These are phyloP conservation scores for Lepidocyrtinus sp. DNA, from an alignment of 2,888 invertebrate genomes.

Conservation along the genomic window DNA sequence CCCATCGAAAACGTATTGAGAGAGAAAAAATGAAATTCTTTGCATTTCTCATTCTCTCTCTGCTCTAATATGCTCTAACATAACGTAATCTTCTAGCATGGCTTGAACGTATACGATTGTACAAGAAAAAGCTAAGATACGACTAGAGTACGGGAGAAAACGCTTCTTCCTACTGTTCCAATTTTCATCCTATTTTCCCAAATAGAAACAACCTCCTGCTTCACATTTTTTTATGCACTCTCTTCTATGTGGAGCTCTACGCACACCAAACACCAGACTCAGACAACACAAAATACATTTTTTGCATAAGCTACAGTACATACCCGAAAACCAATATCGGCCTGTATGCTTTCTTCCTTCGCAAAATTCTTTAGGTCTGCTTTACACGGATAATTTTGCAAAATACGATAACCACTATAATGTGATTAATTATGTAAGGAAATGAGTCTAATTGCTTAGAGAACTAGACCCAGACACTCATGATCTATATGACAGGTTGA, in stretches of 20 bases:
- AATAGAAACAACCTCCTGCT: slow-evolving; percentile 18
- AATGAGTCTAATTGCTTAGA: too few relatives aligned
- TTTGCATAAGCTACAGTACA: background rate
- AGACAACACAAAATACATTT: slow-evolving; percentile 32
- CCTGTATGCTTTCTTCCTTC: background rate
- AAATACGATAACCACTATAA: too few relatives aligned
- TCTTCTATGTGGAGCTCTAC: background rate
- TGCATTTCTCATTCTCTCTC: slow-evolving; percentile 34
- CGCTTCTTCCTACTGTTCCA: slow-evolving; percentile 47
- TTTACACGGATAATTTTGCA: too few relatives aligned
- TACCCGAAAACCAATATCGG: background rate
- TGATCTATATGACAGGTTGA: too few relatives aligned
- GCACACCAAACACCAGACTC: slow-evolving; percentile 34
- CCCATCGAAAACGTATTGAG: slow-evolving; percentile 16
- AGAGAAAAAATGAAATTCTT: slow-evolving; percentile 50
- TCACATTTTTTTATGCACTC: background rate
- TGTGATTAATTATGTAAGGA: too few relatives aligned
- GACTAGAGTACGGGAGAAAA: background rate
- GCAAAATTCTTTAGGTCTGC: too few relatives aligned
- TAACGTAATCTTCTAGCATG: background rate
- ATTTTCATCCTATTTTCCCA: slow-evolving; percentile 33
- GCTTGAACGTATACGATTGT: background rate
- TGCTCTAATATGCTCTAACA: background rate
- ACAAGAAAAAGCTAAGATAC: background rate
- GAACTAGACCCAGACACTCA: too few relatives aligned